These are phyloP conservation scores for Apamea anceps DNA, from an alignment of 2,888 invertebrate species.

Conservation along the genomic window DNA sequence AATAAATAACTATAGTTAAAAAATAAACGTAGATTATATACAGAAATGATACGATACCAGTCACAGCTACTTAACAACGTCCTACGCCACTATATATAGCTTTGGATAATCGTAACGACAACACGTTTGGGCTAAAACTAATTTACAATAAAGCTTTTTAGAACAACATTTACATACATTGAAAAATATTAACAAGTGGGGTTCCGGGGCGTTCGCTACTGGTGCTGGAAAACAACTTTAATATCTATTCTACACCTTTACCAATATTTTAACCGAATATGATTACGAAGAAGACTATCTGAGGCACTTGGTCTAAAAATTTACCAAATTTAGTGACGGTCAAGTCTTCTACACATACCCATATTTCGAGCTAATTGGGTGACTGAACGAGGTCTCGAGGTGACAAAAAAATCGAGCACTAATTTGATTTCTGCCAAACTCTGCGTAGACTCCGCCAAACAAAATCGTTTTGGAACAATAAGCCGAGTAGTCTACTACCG, in stretches of 20 bases:
- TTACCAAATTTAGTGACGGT: constrained; percentile 47
- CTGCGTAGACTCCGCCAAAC: constrained; percentile 30
- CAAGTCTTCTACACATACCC: constrained; percentile 59
- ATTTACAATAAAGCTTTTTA: constrained; percentile 89
- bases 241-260: constrained; percentile 44
- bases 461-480: constrained; percentile 31
- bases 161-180: constrained; percentile 88
- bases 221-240: constrained; percentile 65
- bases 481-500: constrained; percentile 35
- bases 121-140: constrained; percentile 85
- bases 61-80: constrained; percentile 79
- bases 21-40: constrained; percentile 83
- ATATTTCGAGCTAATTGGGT: constrained; percentile 47
- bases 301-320: constrained; percentile 65
- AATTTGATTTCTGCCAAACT: constrained; percentile 33
- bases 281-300: constrained; percentile 63
- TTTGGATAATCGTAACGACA: constrained; percentile 87
- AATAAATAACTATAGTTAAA: constrained; percentile 87
- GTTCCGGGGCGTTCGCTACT: constrained; percentile 68
- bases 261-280: constrained; percentile 41
- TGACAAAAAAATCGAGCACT: constrained; percentile 38
- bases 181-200: constrained; percentile 82
- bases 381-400: constrained; percentile 31
- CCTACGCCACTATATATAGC: constrained; percentile 85
- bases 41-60: constrained; percentile 79